Conservation (phyloP, 2,113 vertebrate species). For the Oryzias melastigma region DNA sequence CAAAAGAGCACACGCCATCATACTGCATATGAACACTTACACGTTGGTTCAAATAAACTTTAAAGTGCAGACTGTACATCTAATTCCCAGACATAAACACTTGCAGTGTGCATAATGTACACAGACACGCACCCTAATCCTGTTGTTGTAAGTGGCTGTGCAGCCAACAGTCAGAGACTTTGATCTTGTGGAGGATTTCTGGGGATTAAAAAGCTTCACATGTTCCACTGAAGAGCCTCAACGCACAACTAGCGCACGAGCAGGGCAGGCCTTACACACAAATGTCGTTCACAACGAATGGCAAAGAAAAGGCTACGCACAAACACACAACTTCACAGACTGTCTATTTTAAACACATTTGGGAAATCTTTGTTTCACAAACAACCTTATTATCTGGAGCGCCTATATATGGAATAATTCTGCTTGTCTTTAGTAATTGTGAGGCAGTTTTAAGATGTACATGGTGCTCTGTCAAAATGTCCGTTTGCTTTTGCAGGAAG, state of each 20-base stretch:
- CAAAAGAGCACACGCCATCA: slow-evolving; percentile 1
- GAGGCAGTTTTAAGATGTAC: no score
- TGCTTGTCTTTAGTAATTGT: no score
- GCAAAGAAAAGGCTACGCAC: not conserved
- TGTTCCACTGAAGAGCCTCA: slow-evolving; percentile 38
- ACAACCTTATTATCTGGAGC: no score
- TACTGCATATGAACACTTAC: not conserved
- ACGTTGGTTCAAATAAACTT: not conserved
- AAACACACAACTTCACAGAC: no score
- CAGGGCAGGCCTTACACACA: slow-evolving; percentile 9
- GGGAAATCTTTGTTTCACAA: no score
- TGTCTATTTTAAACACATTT: no score
- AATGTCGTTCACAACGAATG: slow-evolving; percentile 8
- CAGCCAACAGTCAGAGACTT: slow-evolving; percentile 62
- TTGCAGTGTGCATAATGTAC: slow-evolving; percentile 11
- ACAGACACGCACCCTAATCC: slow-evolving; percentile 50
- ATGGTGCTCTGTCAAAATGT: no score
- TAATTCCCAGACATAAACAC: slow-evolving; percentile 19
- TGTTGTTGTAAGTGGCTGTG: slow-evolving; percentile 54
- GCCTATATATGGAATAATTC: no score
- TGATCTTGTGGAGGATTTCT: slow-evolving; percentile 67
- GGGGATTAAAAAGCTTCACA: slow-evolving; percentile 60
- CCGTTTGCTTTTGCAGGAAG: no score
- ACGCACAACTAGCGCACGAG: slow-evolving; percentile 11
- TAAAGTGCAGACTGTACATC: slow-evolving; percentile 10